Evolutionary conservation across 2,113 vertebrate genomes (phyloP), one percentile per base, ranked within the genome.

Genomic region (Neolamprologus variostigma): DNA sequence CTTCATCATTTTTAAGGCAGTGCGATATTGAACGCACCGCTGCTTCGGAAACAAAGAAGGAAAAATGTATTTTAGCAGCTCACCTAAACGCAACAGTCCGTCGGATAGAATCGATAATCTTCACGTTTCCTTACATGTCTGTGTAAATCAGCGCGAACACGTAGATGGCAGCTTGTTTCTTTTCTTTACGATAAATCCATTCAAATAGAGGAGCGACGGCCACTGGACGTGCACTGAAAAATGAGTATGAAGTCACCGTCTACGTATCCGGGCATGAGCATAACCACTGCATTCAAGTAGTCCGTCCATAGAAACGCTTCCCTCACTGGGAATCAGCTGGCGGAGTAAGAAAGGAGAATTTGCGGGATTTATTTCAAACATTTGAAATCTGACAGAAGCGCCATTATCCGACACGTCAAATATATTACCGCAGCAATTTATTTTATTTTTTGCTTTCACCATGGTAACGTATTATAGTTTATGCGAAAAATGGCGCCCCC

Each of bases 211-310:
- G n/a, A 90, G 83, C 92, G 90, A 85, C 89, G 76, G 86, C 85
- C 73, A 8, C 83, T 76, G 89, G 91, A 94, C 91, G 91, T 92
- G 91, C 91, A 9, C 83, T 81, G 92, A 91, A 89, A 88, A 89
- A 92, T 79, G 87, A 92, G 86, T 55, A 89, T 94, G 94, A 95
- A 94, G 95, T 95, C 95, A 95, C 94, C 84, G 91, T 93, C 93
- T 88, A 94, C 95, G 94, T 92, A 80, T 89, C 87, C 63, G 87
- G 19, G 90, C 90, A 91, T 86, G 89, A 85, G 91, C 85, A 83
- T 40, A 78, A 84, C 31, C 68, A 88, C 92, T 55, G 94, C 93
- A 89, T 91, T 86, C 81, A 89, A 80, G 81, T 8, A 21, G 57
- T 23, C 42, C 31, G 16, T 89, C 83, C 35, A 57, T 31, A 16